phyloP scores from a whole-genome alignment of 2,888 invertebrate genomes.

The Myathropa florea region DNA sequence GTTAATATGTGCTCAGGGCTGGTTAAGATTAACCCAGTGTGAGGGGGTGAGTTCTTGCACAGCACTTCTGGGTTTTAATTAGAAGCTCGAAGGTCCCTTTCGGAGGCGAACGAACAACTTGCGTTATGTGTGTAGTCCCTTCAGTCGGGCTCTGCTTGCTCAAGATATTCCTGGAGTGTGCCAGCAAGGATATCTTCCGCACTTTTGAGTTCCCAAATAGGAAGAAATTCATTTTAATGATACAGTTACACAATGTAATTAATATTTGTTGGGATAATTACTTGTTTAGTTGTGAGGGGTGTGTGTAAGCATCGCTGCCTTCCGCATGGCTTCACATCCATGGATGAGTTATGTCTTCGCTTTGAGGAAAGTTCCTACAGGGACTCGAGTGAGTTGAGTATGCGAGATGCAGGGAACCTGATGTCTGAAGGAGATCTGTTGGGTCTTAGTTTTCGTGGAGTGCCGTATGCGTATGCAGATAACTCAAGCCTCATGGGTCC shows the following conservation, averaged over 20 bases:
- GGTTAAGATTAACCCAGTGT: slow-evolving; percentile 21
- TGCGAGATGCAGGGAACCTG: background rate
- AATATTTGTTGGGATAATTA: slow-evolving; percentile 40
- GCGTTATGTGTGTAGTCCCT: background rate
- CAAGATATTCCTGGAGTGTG: background rate
- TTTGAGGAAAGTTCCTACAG: background rate
- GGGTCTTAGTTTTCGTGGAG: background rate
- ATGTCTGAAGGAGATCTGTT: background rate
- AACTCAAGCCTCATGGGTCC: background rate
- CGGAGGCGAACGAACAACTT: background rate
- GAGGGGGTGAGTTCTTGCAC: slow-evolving; percentile 11
- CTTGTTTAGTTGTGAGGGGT: slow-evolving; percentile 5
- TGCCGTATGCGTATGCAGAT: background rate
- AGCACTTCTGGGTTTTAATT: slow-evolving; percentile 47
- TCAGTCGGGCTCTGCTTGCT: background rate
- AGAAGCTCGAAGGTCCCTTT: slow-evolving; percentile 38
- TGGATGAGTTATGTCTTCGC: background rate
- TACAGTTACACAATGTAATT: slow-evolving; percentile 48
- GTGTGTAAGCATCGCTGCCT: background rate
- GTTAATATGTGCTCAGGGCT: slow-evolving; percentile 30
- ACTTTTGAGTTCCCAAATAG: slow-evolving; percentile 53
- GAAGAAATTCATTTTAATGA: slow-evolving; percentile 59
- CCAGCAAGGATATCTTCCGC: slow-evolving; percentile 36
- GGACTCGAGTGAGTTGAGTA: background rate
- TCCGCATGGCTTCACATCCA: background rate